Evolutionary conservation across 2,113 vertebrate genomes (phyloP).

Genomic region (Dasyornis broadbenti): DNA sequence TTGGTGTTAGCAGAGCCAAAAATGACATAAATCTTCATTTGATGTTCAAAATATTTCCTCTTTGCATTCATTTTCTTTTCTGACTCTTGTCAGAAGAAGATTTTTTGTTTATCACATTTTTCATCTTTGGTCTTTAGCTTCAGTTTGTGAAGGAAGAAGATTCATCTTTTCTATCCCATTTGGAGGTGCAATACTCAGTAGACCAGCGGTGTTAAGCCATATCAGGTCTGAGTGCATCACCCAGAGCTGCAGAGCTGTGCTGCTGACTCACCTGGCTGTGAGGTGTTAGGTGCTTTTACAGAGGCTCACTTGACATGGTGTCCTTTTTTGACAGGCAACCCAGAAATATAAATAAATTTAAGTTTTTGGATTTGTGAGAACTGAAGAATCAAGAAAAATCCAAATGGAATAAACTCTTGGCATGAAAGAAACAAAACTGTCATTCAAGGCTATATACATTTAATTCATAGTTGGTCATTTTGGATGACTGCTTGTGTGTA

Average conservation of each 20-base stretch:
- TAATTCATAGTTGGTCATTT: neutral
- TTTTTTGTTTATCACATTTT: neutral
- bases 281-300: neutral
- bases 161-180: neutral
- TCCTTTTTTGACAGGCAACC: neutral
- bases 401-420: neutral
- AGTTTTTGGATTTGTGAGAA: neutral
- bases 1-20: neutral
- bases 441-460: neutral
- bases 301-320: neutral
- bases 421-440: neutral
- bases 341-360: neutral
- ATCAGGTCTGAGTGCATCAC: neutral
- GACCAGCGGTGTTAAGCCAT: neutral
- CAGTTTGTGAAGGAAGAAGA: neutral
- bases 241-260: neutral
- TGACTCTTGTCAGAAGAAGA: neutral
- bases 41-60: neutral
- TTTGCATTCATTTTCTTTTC: neutral
- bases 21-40: neutral
- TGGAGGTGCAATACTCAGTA: neutral
- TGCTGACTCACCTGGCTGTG: constrained; percentile 5
- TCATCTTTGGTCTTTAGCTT: neutral
- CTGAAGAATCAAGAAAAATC: neutral
- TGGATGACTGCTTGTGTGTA: neutral